These are phyloP conservation scores for Willisornis vidua DNA, from an alignment of 2,113 vertebrate genomes.

Conservation along the genomic window DNA sequence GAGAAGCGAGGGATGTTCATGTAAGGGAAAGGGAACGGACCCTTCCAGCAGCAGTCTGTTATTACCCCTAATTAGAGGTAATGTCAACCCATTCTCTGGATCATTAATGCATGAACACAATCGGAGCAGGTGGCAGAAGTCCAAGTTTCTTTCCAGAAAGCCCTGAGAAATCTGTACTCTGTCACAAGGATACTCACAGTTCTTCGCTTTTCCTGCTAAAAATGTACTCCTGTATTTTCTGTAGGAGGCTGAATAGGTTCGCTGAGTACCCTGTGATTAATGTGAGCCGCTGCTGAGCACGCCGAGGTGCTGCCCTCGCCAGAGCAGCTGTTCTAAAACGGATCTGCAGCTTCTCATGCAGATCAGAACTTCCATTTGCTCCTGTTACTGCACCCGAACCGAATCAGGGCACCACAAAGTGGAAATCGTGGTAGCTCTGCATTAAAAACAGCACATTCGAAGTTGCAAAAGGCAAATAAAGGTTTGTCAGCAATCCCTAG, in stretches of 20 bases:
- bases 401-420: background rate
- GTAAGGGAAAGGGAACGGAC: background rate
- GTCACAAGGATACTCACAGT: background rate
- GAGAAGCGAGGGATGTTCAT: background rate
- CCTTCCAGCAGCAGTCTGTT: conserved; percentile 22
- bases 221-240: conserved; percentile 19
- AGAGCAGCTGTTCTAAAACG: background rate
- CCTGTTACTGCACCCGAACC: background rate
- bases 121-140: conserved; percentile 39
- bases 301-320: background rate
- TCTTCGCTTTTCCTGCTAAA: conserved; percentile 4
- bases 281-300: background rate
- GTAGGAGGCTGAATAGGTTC: conserved; percentile 5
- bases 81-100: conserved; percentile 51
- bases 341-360: conserved; percentile 26
- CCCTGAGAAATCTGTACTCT: conserved; percentile 8
- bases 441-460: background rate
- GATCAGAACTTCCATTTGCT: conserved; percentile 25
- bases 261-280: background rate
- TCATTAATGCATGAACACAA: conserved; percentile 60
- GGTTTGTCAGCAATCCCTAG: background rate
- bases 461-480: background rate
- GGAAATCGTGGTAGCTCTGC: background rate
- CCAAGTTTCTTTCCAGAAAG: conserved; percentile 48
- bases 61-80: conserved; percentile 51